Percentiles rank a stretch among this genome's conserved stretches.
These are phyloP conservation scores for Orthosia gracilis DNA, from an alignment of 2,888 invertebrate genomes.

Conservation along the genomic window DNA sequence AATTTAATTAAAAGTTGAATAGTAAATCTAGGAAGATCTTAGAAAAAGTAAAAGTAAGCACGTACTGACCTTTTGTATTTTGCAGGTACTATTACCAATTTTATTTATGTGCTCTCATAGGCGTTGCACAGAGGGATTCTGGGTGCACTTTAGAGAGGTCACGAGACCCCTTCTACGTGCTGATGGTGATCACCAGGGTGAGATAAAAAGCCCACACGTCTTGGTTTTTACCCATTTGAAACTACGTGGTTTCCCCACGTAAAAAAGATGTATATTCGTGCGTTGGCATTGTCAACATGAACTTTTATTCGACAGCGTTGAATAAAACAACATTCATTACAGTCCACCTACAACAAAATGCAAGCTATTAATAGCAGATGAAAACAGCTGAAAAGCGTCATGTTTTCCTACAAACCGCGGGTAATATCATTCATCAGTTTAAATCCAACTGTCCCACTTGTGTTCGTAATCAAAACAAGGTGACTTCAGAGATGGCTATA, in stretches of 20 bases:
- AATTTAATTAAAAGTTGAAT: constrained; percentile 42
- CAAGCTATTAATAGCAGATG: constrained; percentile 3
- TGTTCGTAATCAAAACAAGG: constrained; percentile 20
- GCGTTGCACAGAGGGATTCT: no score
- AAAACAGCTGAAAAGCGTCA: constrained; percentile 3
- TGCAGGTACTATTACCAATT: neutral
- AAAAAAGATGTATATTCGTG: neutral
- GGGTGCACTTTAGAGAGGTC: no score
- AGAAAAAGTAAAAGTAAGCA: neutral
- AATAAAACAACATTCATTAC: neutral
- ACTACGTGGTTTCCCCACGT: no score
- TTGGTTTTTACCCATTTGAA: no score
- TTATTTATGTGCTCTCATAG: no score
- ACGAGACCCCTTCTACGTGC: no score
- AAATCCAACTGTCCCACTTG: constrained; percentile 27
- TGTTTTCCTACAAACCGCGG: constrained; percentile 3
- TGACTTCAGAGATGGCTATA: neutral
- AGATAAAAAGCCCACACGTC: no score
- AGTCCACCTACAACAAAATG: neutral
- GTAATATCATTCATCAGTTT: constrained; percentile 28
- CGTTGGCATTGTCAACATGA: neutral
- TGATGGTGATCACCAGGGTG: no score
- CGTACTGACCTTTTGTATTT: neutral
- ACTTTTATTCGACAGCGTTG: neutral
- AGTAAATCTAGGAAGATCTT: constrained; percentile 8